These are phyloP conservation scores for Cataglyphis rosenhaueri DNA, from an alignment of 2,888 invertebrate genomes.

Conservation along the genomic window DNA sequence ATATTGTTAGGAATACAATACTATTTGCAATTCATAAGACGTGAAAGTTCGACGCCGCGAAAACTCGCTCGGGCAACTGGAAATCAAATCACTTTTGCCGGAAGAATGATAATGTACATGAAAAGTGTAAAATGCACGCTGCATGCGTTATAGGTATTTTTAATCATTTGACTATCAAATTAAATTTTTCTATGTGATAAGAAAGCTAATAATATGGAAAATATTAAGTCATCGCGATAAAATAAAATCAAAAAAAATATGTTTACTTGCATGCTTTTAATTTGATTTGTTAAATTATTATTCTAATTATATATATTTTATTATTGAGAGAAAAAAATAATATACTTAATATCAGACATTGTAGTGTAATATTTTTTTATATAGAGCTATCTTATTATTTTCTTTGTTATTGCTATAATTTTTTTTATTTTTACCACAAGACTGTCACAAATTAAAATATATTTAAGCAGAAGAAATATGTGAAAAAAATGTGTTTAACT, in stretches of 20 bases:
- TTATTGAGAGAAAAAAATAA: neutral
- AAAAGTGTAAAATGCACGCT: conserved; percentile 4
- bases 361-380: neutral
- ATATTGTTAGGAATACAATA: conserved; percentile 22
- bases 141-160: neutral
- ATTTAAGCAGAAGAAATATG: neutral
- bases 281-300: neutral
- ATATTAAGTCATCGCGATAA: neutral
- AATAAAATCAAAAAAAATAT: neutral
- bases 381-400: neutral
- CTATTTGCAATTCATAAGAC: conserved; percentile 34
- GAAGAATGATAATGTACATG: conserved; percentile 38
- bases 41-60: conserved; percentile 44
- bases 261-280: neutral
- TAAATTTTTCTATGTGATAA: neutral
- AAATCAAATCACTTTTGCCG: conserved; percentile 51
- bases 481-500: neutral
- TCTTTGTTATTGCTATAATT: neutral
- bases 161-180: neutral
- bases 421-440: neutral
- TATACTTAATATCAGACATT: too few species aligned
- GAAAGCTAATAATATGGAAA: neutral
- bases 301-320: neutral
- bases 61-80: conserved; percentile 35
- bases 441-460: neutral